Evolutionary conservation across 2,113 vertebrate species (phyloP).

Genomic region (Oryzias curvinotus): DNA sequence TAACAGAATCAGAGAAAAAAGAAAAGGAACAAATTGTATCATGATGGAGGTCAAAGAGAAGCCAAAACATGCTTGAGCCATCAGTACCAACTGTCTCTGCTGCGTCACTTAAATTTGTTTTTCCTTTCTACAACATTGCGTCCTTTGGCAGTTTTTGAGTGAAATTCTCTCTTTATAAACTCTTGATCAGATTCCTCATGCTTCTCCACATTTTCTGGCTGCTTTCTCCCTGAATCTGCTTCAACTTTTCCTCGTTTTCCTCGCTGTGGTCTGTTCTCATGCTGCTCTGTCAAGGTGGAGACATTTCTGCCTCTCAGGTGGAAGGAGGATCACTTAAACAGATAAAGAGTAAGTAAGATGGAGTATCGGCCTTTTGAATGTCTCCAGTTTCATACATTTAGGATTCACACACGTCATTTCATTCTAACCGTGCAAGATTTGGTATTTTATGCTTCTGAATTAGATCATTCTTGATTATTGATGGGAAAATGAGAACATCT

Average conservation of each 20-base stretch:
- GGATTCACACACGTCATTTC: not conserved
- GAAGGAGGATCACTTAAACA: constrained; percentile 79
- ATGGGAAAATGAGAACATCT: not conserved
- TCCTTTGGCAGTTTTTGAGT: too few species aligned
- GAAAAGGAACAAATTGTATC: too few species aligned
- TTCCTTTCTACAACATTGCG: too few species aligned
- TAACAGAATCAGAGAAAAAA: too few species aligned
- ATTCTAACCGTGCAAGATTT: not conserved
- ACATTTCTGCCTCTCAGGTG: constrained; percentile 62
- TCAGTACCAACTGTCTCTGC: too few species aligned
- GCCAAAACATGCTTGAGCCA: too few species aligned
- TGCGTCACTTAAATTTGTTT: too few species aligned
- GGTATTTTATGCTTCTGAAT: not conserved
- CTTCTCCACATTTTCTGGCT: constrained; percentile 19
- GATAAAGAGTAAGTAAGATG: constrained; percentile 88
- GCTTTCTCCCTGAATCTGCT: constrained; percentile 15
- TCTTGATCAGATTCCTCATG: too few species aligned
- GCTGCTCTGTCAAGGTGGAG: constrained; percentile 58
- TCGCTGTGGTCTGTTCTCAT: constrained; percentile 34
- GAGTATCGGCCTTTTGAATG: not conserved
- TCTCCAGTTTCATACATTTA: not conserved
- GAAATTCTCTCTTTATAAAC: too few species aligned
- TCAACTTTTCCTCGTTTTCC: constrained; percentile 17
- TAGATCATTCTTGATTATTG: not conserved
- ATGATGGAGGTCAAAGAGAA: too few species aligned